Conservation (phyloP, 2,113 vertebrate genomes). For the Xerus inauris region DNA sequence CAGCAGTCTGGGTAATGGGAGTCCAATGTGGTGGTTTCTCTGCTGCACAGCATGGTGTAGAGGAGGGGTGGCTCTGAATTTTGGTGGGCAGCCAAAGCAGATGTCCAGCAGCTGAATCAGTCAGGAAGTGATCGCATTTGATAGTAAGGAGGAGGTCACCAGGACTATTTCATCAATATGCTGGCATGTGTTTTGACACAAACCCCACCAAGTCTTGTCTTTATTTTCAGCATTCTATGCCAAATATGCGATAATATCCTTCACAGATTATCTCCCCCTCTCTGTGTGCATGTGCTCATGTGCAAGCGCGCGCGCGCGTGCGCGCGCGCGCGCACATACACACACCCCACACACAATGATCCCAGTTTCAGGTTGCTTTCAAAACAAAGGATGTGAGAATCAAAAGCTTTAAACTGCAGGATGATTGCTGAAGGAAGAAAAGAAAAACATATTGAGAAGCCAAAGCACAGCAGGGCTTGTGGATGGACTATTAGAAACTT, state of each 20-base stretch:
- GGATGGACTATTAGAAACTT: conserved; percentile 13
- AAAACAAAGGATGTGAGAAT: conserved; percentile 67
- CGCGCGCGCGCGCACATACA: no score
- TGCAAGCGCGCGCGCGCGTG: no score
- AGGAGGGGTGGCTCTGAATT: background rate
- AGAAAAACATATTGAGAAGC: conserved; percentile 60
- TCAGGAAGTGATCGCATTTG: background rate
- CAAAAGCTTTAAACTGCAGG: conserved; percentile 46
- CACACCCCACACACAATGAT: conserved; percentile 22
- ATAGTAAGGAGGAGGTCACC: conserved; percentile 22
- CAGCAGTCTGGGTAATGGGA: background rate
- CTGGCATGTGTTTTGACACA: conserved; percentile 44
- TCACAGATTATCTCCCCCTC: no score
- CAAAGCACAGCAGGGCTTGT: conserved; percentile 1
- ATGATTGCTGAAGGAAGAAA: conserved; percentile 28
- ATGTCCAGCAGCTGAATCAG: conserved; percentile 13
- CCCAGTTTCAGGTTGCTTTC: conserved; percentile 73
- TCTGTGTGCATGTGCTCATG: no score
- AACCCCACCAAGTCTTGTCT: background rate
- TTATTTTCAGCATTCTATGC: conserved; percentile 16
- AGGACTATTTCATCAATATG: background rate
- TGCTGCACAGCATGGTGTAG: background rate
- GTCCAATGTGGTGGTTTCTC: background rate
- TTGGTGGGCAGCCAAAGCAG: background rate
- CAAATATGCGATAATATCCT: conserved; percentile 45